phyloP scores from a whole-genome alignment of 2,888 invertebrate genomes.

The Lasioglossum oenotherae region DNA sequence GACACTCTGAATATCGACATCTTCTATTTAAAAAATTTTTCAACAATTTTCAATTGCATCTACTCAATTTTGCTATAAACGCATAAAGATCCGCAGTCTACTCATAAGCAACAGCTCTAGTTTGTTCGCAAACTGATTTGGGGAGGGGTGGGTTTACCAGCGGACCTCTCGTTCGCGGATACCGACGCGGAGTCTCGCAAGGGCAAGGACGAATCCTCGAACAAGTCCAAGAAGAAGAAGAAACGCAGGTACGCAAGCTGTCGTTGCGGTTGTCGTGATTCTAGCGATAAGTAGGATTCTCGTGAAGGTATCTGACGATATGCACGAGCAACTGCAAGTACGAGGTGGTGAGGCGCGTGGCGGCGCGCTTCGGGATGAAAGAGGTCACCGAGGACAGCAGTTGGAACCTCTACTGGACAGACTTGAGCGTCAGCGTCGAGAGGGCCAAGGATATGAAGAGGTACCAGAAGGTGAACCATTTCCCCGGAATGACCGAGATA shows the following conservation, averaged over 20 bases:
- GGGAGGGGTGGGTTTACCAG: not conserved
- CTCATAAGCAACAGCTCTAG: too few species aligned
- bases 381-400: conserved; percentile 92
- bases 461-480: conserved; percentile 96
- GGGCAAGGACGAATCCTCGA: conserved; percentile 50
- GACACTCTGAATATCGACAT: too few species aligned
- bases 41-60: too few species aligned
- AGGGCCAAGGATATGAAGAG: conserved; percentile 96
- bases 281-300: not conserved
- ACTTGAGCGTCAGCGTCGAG: conserved; percentile 93
- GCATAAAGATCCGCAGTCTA: too few species aligned
- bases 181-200: conserved; percentile 50
- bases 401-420: conserved; percentile 97
- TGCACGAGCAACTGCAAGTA: conserved; percentile 90
- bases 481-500: conserved; percentile 95
- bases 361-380: conserved; percentile 90
- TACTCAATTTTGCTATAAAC: too few species aligned
- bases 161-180: conserved; percentile 33
- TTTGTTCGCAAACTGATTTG: not conserved
- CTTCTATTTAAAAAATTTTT: too few species aligned
- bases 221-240: conserved; percentile 69
- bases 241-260: conserved; percentile 71
- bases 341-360: conserved; percentile 90
- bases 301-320: conserved; percentile 84
- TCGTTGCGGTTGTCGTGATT: not conserved